Conservation (phyloP, 2,888 invertebrate species). For the Archips crataeganus region DNA sequence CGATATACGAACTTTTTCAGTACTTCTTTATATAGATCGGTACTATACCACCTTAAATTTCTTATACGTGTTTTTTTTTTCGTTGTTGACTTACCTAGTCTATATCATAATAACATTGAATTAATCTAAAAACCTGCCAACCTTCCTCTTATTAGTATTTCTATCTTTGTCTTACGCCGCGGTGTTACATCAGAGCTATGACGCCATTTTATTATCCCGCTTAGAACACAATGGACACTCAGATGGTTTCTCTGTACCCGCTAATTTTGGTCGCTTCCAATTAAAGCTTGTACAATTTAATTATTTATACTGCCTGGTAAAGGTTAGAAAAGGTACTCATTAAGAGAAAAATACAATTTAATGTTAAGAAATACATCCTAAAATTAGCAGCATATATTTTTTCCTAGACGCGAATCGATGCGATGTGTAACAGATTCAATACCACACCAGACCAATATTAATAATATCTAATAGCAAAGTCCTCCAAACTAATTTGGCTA, state of each 20-base stretch:
- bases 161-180: conserved; percentile 33
- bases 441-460: neutral
- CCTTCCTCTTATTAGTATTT: conserved; percentile 19
- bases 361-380: neutral
- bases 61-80: neutral
- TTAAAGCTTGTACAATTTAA: conserved; percentile 11
- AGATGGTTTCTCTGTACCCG: conserved; percentile 20
- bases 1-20: too few relatives aligned
- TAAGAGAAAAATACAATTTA: neutral
- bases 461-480: neutral
- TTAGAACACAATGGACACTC: conserved; percentile 27
- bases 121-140: conserved; percentile 2
- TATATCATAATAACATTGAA: neutral
- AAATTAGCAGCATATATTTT: neutral
- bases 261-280: conserved; percentile 26
- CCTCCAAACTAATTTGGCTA: neutral
- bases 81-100: neutral
- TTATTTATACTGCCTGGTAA: conserved; percentile 17
- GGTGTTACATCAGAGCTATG: conserved; percentile 34
- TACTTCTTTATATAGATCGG: too few relatives aligned
- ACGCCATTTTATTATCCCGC: conserved; percentile 29
- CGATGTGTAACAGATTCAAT: neutral
- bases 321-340: neutral
- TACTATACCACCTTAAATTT: neutral
- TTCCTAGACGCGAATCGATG: neutral